phyloP scores from a whole-genome alignment of 2,797 vertebrate genomes.

The Jordanella pulchra region DNA sequence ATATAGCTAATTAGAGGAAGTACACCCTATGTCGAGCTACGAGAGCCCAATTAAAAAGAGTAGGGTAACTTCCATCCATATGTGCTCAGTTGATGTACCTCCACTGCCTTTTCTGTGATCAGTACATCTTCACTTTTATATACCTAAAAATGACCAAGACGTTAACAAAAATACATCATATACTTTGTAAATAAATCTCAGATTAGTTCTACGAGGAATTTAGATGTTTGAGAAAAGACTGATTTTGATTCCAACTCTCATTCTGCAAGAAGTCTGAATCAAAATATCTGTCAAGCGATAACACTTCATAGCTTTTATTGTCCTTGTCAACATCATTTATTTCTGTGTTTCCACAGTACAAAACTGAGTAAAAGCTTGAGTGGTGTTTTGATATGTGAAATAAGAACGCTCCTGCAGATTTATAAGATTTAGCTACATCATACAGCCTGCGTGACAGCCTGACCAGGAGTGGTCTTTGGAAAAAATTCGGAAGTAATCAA shows the following conservation, averaged over 20 bases:
- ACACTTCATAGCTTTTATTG: slow-evolving; percentile 38
- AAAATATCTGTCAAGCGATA: slow-evolving; percentile 50
- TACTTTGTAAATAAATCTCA: slow-evolving; percentile 54
- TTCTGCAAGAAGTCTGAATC: slow-evolving; percentile 51
- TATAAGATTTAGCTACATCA: neutral
- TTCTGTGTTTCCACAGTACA: slow-evolving; percentile 9
- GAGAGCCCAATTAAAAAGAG: slow-evolving; percentile 77
- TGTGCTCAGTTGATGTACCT: slow-evolving; percentile 54
- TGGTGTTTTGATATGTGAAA: slow-evolving; percentile 27
- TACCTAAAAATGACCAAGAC: slow-evolving; percentile 52
- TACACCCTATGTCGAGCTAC: slow-evolving; percentile 77
- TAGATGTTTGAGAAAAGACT: slow-evolving; percentile 64
- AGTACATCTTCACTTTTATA: slow-evolving; percentile 62
- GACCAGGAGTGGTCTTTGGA: neutral
- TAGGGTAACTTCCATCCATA: slow-evolving; percentile 62
- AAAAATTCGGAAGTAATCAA: neutral
- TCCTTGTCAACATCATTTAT: slow-evolving; percentile 33
- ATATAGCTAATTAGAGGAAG: slow-evolving; percentile 81
- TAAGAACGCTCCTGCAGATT: slow-evolving; percentile 11
- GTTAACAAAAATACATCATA: slow-evolving; percentile 60
- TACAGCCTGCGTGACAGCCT: neutral
- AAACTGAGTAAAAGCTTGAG: slow-evolving; percentile 14
- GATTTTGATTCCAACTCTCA: slow-evolving; percentile 53
- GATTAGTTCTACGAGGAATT: slow-evolving; percentile 62
- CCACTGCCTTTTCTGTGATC: slow-evolving; percentile 57